Evolutionary conservation across 2,888 invertebrate genomes (phyloP).

Genomic region (Sympetrum striolatum): DNA sequence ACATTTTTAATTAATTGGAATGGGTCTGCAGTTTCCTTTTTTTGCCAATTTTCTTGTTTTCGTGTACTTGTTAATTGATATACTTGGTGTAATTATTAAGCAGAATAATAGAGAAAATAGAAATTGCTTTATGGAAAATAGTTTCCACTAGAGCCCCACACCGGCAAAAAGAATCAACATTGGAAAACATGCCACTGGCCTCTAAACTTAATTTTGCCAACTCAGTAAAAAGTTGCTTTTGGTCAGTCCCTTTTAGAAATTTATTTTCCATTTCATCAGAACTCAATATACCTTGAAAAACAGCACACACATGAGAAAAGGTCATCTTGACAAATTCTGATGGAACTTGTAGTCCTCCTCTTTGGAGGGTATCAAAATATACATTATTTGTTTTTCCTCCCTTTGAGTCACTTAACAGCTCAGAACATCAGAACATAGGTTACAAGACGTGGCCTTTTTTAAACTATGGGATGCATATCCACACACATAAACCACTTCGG

Average conservation of each 20-base stretch:
- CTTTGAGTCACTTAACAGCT: background rate
- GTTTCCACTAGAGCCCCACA: background rate
- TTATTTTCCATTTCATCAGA: background rate
- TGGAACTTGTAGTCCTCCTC: background rate
- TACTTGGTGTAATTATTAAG: too few species aligned
- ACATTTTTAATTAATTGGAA: too few species aligned
- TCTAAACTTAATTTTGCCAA: background rate
- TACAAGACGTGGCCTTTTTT: background rate
- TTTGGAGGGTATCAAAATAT: background rate
- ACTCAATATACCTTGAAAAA: background rate
- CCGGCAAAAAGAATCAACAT: background rate
- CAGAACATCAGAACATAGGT: background rate
- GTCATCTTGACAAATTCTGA: background rate
- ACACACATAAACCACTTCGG: background rate
- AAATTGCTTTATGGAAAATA: background rate
- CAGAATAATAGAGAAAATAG: too few species aligned
- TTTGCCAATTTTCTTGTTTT: too few species aligned
- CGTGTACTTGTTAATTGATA: too few species aligned
- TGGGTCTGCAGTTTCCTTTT: too few species aligned
- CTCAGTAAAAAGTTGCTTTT: background rate
- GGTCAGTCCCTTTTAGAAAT: background rate
- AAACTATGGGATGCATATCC: conserved; percentile 1
- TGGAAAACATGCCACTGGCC: background rate
- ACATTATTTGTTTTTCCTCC: background rate
- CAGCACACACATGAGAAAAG: background rate